Base-by-base conservation (phyloP, 1,140 invertebrate species). In the Drosophila equinoxialis region DNA sequence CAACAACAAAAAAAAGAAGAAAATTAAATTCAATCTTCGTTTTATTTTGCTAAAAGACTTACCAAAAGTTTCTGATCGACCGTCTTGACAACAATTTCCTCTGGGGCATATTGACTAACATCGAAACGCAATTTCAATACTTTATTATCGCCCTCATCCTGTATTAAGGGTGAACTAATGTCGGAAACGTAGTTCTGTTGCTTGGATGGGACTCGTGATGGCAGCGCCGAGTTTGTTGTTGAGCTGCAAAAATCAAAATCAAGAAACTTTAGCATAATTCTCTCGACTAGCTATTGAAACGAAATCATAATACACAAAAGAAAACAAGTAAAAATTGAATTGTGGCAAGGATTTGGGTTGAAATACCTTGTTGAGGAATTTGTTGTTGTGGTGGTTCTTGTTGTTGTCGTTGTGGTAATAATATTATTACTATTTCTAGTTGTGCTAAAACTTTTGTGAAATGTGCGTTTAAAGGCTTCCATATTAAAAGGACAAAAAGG, bases 31-130 rank as follows among this genome's bases (percentile, higher is more conserved):
- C 6, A 2, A 10, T 30, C 30, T 30, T 1, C 7, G 7, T 8
- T 35, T 23, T 3, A 23, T 13, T 13, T 1, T 58, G 1, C 10
- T 2, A 37, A 37, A 65, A 8, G 23, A 93, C 96, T 95, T 93
- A 98, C 97, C 95, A 98, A 94, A 77, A 98, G 94, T 94, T 98
- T 98, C 93, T 98, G 98, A 93, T 98, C 97, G 61, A 98, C 97
- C 74, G 97, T 98, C 93, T 98, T 98, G 63, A 99, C 97, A 80
- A 98, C 96, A 92, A 99, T 98, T 94, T 99, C 97, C 91, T 98
- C 97, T 10, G 97, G 97, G 57, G 96, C 95, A 92, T 98, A 98
- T 93, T 98, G 97, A 90, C 96, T 98, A 57, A 98, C 97, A 90
- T 99, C 98, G 92, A 98, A 99, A 87, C 97, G 94, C 14, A 98